Conservation (phyloP, 2,888 invertebrate genomes). For the Archaeoteleia sp. region DNA sequence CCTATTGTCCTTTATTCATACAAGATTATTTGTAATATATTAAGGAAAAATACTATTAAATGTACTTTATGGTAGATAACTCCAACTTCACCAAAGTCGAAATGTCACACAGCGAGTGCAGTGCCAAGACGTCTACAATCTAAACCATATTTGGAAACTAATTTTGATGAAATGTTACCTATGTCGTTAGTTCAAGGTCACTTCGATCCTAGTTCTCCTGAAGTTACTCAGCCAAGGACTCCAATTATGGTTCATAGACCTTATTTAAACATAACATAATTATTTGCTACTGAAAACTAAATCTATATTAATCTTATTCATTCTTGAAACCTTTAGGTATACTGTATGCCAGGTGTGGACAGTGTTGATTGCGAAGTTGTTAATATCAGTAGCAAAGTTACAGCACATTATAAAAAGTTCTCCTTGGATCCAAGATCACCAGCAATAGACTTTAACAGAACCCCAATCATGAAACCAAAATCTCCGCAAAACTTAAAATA, state of each 20-base stretch:
- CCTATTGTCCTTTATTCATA: neutral
- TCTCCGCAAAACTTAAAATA: too few relatives aligned
- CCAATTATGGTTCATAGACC: conserved; percentile 61
- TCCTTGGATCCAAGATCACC: conserved; percentile 68
- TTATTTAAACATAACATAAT: too few relatives aligned
- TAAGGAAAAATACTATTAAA: too few relatives aligned
- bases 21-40: too few relatives aligned
- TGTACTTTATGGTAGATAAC: conserved; percentile 28
- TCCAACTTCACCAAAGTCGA: conserved; percentile 17
- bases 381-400: conserved; percentile 4
- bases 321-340: too few relatives aligned
- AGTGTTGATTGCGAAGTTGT: conserved; percentile 5
- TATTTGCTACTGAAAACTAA: conserved; percentile 2
- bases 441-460: conserved; percentile 67
- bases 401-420: conserved; percentile 39
- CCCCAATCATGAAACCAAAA: conserved; percentile 64
- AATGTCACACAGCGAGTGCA: conserved; percentile 55
- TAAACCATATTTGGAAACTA: conserved; percentile 67
- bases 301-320: conserved; percentile 9
- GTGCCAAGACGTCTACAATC: conserved; percentile 64
- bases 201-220: conserved; percentile 52
- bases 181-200: conserved; percentile 53
- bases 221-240: conserved; percentile 49
- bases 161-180: conserved; percentile 62
- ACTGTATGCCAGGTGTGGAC: too few relatives aligned